phyloP scores from a whole-genome alignment of 2,113 vertebrate genomes.

The Elaphurus davidianus region DNA sequence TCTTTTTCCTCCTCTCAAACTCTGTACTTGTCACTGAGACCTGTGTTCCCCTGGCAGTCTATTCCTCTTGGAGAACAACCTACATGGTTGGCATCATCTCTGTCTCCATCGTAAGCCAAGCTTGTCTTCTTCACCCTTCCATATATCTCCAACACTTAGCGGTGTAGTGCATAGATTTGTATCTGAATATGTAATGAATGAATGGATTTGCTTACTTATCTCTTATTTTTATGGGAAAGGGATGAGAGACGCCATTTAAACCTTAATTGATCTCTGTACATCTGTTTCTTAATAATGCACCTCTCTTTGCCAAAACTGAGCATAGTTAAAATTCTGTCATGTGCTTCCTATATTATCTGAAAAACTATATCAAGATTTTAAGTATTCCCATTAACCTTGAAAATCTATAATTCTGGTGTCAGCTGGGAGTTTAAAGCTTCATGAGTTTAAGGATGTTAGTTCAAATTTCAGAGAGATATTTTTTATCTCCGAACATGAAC shows the following conservation, averaged over 20 bases:
- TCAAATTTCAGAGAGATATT: not conserved
- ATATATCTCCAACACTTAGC: not conserved
- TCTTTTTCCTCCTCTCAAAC: not conserved
- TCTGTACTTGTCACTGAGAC: not conserved
- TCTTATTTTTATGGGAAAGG: not conserved
- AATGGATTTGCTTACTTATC: not conserved
- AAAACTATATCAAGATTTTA: conserved; percentile 12
- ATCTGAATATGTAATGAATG: not conserved
- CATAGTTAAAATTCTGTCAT: not conserved
- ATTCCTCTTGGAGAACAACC: not conserved
- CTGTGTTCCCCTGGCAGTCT: not conserved
- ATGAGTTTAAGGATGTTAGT: not conserved
- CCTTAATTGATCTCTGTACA: not conserved
- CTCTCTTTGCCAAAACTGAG: not conserved
- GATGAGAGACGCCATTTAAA: not conserved
- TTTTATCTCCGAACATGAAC: not conserved
- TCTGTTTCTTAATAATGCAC: not conserved
- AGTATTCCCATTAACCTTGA: not conserved
- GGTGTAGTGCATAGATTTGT: not conserved
- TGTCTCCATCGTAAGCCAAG: not conserved
- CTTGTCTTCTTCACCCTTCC: not conserved
- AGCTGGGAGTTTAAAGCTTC: not conserved
- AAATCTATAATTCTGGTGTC: not conserved
- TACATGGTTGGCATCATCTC: not conserved
- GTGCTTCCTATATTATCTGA: not conserved